Percentiles rank a stretch among this genome's conserved stretches.
Conservation (phyloP, 64 coral and sea anemone genomes). For the Montipora capricornis region DNA sequence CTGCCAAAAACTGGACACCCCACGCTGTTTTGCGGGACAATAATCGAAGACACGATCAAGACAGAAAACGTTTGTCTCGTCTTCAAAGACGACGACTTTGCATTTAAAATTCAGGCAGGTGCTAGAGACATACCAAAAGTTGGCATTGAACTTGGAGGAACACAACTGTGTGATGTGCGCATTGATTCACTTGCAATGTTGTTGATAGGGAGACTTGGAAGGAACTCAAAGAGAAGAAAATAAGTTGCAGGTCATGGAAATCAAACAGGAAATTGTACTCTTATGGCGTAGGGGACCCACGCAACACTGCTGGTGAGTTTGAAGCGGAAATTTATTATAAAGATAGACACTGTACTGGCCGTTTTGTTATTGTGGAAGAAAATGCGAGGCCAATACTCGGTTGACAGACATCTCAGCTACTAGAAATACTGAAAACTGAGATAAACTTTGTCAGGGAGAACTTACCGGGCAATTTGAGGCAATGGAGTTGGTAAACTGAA, state of each 20-base stretch:
- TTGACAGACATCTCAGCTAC: not conserved
- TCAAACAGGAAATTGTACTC: conserved; percentile 48
- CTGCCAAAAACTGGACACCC: conserved; percentile 66
- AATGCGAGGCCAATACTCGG: conserved; percentile 17
- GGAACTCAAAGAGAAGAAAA: not conserved
- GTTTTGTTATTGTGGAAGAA: conserved; percentile 51
- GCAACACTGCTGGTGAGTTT: conserved; percentile 57
- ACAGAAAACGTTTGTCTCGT: conserved; percentile 4
- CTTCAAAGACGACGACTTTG: not conserved
- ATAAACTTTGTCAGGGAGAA: not conserved
- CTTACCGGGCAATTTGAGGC: not conserved
- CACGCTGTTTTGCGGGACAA: conserved; percentile 26
- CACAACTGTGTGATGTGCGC: no score
- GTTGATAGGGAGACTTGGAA: not conserved
- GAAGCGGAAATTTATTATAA: conserved; percentile 53
- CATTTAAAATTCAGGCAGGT: not conserved
- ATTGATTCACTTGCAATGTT: conserved; percentile 19
- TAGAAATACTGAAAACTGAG: conserved; percentile 1
- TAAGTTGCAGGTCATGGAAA: conserved; percentile 30
- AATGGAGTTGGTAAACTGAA: not conserved
- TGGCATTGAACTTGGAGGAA: not conserved
- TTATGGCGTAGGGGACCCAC: conserved; percentile 56
- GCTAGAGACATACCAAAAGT: no score
- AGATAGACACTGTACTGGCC: conserved; percentile 10
- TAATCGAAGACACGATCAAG: not conserved